A percentile compares a stretch with the other conserved stretches of the same genome.
Evolutionary conservation across 2,888 invertebrate species (phyloP).

Genomic region (Schrankia costaestrigalis): DNA sequence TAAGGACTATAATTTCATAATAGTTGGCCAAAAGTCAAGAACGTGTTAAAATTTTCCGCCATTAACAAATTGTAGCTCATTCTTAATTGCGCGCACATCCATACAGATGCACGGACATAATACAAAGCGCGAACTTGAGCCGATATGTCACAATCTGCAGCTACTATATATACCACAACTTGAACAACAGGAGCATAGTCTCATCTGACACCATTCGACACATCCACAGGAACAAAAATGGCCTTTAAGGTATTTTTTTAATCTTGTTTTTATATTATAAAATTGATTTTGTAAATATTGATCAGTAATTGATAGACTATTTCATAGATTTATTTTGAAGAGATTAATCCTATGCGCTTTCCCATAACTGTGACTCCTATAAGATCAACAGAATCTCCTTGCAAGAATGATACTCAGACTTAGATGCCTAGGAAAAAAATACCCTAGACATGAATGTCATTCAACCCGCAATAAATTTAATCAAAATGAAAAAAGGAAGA

Average conservation of each 20-base stretch:
- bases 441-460: too few species aligned
- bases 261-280: neutral
- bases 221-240: constrained; percentile 59
- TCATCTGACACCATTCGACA: constrained; percentile 55
- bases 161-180: constrained; percentile 63
- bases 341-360: too few species aligned
- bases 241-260: constrained; percentile 61
- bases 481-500: too few species aligned
- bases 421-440: too few species aligned
- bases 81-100: constrained; percentile 74
- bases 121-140: constrained; percentile 70
- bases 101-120: constrained; percentile 62
- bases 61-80: constrained; percentile 74
- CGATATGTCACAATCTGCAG: constrained; percentile 61
- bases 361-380: too few species aligned
- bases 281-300: neutral
- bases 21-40: constrained; percentile 70
- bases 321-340: too few species aligned
- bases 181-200: constrained; percentile 63
- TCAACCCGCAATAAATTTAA: too few species aligned
- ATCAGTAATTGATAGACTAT: too few species aligned
- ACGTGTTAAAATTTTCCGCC: constrained; percentile 66
- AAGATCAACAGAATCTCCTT: too few species aligned
- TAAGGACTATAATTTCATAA: constrained; percentile 46
- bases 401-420: too few species aligned